Evolutionary conservation across 1,140 invertebrate genomes (phyloP).

Genomic region (Steinernema feltiae): DNA sequence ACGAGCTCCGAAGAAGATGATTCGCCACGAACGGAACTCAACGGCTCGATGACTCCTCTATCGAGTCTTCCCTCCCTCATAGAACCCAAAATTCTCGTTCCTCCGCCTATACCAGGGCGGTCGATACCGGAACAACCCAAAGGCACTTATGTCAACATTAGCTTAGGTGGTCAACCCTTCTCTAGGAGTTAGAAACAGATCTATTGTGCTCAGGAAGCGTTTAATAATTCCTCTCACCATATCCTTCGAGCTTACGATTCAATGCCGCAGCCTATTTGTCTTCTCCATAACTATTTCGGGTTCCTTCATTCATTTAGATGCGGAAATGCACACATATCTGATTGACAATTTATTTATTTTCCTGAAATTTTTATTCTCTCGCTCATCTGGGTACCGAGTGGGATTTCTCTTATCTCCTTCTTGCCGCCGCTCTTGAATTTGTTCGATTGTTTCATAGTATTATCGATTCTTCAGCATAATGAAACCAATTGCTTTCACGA

Average conservation of each 20-base stretch:
- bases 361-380: background rate
- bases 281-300: background rate
- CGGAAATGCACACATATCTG: slow-evolving; percentile 5
- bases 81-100: background rate
- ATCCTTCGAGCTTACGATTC: slow-evolving; percentile 9
- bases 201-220: background rate
- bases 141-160: background rate
- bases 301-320: background rate
- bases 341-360: background rate
- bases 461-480: background rate
- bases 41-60: background rate
- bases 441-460: background rate
- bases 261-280: background rate
- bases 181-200: background rate
- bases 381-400: background rate
- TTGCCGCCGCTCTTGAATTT: background rate
- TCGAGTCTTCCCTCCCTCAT: background rate
- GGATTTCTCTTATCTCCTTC: background rate
- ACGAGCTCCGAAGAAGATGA: background rate
- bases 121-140: background rate
- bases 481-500: background rate
- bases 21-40: background rate
- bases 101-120: background rate
- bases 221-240: background rate
- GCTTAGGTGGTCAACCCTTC: background rate